Evolutionary conservation across 1,140 invertebrate species (phyloP).

Genomic region (Nasonia longicornis): DNA sequence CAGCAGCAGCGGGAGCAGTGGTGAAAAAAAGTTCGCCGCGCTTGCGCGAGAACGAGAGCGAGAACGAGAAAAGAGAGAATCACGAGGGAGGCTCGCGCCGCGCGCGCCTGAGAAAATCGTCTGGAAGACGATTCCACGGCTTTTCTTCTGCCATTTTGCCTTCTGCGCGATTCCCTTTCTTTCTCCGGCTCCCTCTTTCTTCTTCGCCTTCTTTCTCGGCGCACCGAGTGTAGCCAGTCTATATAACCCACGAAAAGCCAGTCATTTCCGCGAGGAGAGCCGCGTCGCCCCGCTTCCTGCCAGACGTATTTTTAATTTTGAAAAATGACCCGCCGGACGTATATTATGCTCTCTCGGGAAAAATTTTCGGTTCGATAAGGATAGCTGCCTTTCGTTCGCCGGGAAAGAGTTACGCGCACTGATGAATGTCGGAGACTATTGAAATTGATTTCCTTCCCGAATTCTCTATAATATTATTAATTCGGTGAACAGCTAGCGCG

Average conservation of each 20-base stretch:
- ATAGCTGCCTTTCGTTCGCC: no score
- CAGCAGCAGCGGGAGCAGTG: not conserved
- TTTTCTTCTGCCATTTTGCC: conserved; percentile 49
- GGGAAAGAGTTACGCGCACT: no score
- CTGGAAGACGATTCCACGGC: conserved; percentile 51
- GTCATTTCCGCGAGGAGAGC: conserved; percentile 14
- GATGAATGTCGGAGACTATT: not conserved
- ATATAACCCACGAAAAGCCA: conserved; percentile 45
- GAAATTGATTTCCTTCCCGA: not conserved
- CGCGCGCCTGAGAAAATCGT: conserved; percentile 52
- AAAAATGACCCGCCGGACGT: conserved; percentile 10
- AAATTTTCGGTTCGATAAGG: conserved; percentile 5
- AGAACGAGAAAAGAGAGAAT: conserved; percentile 48
- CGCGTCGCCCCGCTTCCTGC: not conserved
- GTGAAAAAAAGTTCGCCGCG: conserved; percentile 36
- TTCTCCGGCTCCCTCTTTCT: conserved; percentile 8
- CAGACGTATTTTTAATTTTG: conserved; percentile 34
- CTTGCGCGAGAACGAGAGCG: conserved; percentile 40
- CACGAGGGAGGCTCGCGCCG: conserved; percentile 11
- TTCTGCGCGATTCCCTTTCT: conserved; percentile 10
- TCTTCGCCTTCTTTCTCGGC: not conserved
- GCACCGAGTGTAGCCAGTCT: not conserved
- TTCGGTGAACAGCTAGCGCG: not conserved
- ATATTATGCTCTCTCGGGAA: not conserved
- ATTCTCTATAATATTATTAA: conserved; percentile 38